Base-by-base conservation (phyloP, 2,888 invertebrate species). In the Tipula vernalis region DNA sequence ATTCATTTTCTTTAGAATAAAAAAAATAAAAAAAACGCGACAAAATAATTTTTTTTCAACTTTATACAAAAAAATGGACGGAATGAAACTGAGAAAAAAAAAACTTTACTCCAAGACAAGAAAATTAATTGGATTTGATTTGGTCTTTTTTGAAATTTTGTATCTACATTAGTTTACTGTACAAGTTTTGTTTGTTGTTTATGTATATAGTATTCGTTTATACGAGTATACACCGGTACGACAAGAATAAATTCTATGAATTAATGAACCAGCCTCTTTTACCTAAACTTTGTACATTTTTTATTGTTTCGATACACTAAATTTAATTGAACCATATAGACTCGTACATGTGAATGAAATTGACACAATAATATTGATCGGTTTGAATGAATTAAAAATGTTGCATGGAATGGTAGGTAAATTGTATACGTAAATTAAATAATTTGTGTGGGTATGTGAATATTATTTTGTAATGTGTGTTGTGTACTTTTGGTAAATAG, bases 101-200 rank as follows among this genome's bases (percentile, higher is more conserved):
- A 71, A 71, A 71, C 10, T 51, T 71, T 71, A 71, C 28, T 71
- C 71, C 28, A 71, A 71, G 71, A 71, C 71, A 71, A 71, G 28
- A 71, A 71, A 71, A 71, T 71, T 71, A 71, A 71, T 71, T 71
- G 71, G 71, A 71, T 71, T 71, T 71, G 71, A 71, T 71, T 71
- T 71, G 71, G 71, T 71, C 71, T 71, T 71, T 71, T 71, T 71
- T 71, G 6, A 15, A 28, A 71, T 71, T 71, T 71, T 18, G 71
- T 71, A 71, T 71, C 71, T 71, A 71, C 71, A 71, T 71, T 71
- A 71, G 71, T 28, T 71, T 71, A n/a, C 71, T 71, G 71, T 71
- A 71, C 71, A 28, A 28, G 71, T 13, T 13, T 51, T 51, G 28
- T 13, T 51, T 51, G 51, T 51, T 51, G 51, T 51, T 28, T 28